Base-by-base conservation (phyloP, 2,113 vertebrate genomes). In the Pluvialis apricaria region DNA sequence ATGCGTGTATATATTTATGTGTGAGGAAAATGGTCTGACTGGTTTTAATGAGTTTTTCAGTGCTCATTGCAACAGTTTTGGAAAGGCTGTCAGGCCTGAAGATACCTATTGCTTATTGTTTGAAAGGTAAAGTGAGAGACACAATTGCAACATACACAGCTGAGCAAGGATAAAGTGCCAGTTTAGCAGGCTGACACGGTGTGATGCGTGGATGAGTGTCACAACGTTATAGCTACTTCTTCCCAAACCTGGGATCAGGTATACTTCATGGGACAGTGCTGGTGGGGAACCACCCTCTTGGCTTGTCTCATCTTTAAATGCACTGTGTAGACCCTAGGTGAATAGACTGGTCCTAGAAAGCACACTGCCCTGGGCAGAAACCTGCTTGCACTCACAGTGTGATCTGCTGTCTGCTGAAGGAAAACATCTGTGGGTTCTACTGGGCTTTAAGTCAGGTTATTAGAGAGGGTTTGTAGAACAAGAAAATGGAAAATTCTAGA, bases 311-410 rank as follows among this genome's bases (percentile, higher is more conserved):
- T 51, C 32, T 64, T 79, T 32, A 65, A 79, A 22, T 1, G 8
- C 19, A 36, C n/a, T 68, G 29, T 19, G 42, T 1, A 29, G 38
- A 7, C 3, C 10, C 2, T 15, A 21, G 24, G 15, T 45, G 40
- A 91, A 20, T 1, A 78, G 19, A 38, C 22, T 11, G 6, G 12
- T 38, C 24, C n/a, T 15, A 34, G 64, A 82, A 85, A 45, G 44
- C 4, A 1, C 29, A 15, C 24, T 45, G 19, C 2, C 32, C 25
- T 10, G 7, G 10, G 8, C 16, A 83, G 64, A 57, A 80, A 77
- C 3, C 5, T 52, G 21, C 17, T n/a, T 73, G 25, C 8, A 5
- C n/a, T 81, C 3, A 2, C 29, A 29, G 3, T 8, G 3, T 34
- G 17, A 49, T 31, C 29, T 52, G 4, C 16, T 25, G 10, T 17